Base-by-base conservation (phyloP, 2,888 invertebrate genomes). In the Parnassius orleans region DNA sequence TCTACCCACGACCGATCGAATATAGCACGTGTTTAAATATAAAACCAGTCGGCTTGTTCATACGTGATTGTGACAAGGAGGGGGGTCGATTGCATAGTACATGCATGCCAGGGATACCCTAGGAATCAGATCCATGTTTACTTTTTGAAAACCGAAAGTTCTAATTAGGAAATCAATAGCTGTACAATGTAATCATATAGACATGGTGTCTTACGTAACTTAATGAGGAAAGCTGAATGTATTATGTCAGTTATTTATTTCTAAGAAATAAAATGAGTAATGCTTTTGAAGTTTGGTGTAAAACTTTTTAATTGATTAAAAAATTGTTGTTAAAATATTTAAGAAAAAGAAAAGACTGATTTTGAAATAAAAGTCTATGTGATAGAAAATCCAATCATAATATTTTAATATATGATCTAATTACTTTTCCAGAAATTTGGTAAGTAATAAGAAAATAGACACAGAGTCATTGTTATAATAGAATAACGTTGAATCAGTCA, bases 11-110 rank as follows among this genome's bases (percentile, higher is more conserved):
- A 79, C 83, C 82, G 80, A 69, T 71, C 77, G 78, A 79, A 80
- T 80, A 80, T 86, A 84, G 74, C 77, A 77, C 81, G 81, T 82
- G 84, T 79, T 86, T 88, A 89, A 87, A 86, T 89, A 88, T 88
- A 84, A 82, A 77, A 76, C 76, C 81, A 80, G 74, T 75, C 75
- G 64, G 76, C 77, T 80, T 79, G 75, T 71, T 65, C 71, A 48
- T 60, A 55, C 59, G 60, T 53, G 67, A 67, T 57, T 70, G 73
- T 60, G 67, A 33, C 67, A 68, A 77, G 78, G 82, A 81, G 83
- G 86, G 86, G 83, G 79, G 79, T 68, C 68, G 69, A 63, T 66
- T 70, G 70, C 66, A 67, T 63, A 59, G 61, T 56, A 58, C 65
- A 65, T 70, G 72, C 72, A 74, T 74, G 70, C 70, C 75, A 76